Percentiles rank a stretch among this genome's conserved stretches.
Evolutionary conservation across 2,888 invertebrate genomes (phyloP).

Genomic region (Conus canariensis): DNA sequence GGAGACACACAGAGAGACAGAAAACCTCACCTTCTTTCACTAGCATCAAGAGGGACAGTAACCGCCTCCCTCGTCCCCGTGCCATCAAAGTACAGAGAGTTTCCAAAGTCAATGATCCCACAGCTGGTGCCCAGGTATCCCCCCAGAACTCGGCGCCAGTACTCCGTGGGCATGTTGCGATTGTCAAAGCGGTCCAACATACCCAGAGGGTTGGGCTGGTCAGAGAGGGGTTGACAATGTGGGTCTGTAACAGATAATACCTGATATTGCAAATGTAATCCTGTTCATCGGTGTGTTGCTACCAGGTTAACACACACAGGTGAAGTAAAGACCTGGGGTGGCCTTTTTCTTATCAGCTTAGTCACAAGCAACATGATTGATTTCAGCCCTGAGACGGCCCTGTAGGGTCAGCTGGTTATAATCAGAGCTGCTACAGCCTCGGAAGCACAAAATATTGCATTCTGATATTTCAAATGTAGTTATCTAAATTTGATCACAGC

Average conservation of each 20-base stretch:
- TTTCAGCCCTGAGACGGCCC: too few relatives aligned
- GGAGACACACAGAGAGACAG: neutral
- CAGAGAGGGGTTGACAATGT: constrained; percentile 44
- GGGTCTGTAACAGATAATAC: neutral
- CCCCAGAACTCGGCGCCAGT: constrained; percentile 74
- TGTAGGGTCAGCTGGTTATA: too few relatives aligned
- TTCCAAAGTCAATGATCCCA: constrained; percentile 74
- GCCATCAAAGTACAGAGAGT: constrained; percentile 76
- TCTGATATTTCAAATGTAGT: too few relatives aligned
- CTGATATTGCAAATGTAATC: too few relatives aligned
- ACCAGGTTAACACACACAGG: too few relatives aligned
- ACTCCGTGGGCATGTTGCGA: constrained; percentile 68
- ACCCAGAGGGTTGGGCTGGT: constrained; percentile 63
- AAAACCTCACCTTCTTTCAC: constrained; percentile 47
- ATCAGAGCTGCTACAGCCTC: too few relatives aligned
- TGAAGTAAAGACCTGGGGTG: too few relatives aligned
- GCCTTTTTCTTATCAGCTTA: too few relatives aligned
- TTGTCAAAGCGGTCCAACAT: constrained; percentile 78
- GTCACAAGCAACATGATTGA: too few relatives aligned
- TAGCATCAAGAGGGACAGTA: constrained; percentile 75
- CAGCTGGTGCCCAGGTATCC: constrained; percentile 75
- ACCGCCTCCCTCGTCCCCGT: constrained; percentile 76
- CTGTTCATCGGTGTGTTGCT: too few relatives aligned
- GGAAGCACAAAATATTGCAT: too few relatives aligned
- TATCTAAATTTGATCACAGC: too few relatives aligned